Percentiles rank a stretch among this genome's conserved stretches.
phyloP scores from a whole-genome alignment of 1,140 invertebrate genomes.

The Andrena cerasifolii region DNA sequence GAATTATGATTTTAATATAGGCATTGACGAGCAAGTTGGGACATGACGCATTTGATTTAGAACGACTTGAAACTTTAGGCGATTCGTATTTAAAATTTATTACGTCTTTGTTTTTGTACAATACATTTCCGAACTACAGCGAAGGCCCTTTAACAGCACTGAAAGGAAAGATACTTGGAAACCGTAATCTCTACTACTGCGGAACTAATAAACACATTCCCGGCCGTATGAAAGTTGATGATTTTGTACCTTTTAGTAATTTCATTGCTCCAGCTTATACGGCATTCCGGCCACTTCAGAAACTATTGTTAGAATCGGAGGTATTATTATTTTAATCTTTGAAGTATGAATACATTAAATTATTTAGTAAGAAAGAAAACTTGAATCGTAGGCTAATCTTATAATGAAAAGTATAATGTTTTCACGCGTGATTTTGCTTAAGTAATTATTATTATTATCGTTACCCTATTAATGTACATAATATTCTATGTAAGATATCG shows the following conservation, averaged over 20 bases:
- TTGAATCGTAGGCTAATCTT: too few relatives aligned
- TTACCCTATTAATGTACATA: too few relatives aligned
- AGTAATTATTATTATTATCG: not conserved
- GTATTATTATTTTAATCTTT: conserved; percentile 54
- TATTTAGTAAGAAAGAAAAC: not conserved
- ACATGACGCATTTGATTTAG: conserved; percentile 91
- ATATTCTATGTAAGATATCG: conserved; percentile 66
- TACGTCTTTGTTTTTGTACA: conserved; percentile 88
- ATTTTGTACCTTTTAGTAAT: conserved; percentile 86
- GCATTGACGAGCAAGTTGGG: conserved; percentile 89
- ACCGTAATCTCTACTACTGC: conserved; percentile 90
- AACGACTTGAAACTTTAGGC: conserved; percentile 92
- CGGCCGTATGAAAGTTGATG: conserved; percentile 85
- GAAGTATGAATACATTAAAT: not conserved
- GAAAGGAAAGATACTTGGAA: conserved; percentile 90
- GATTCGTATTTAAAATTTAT: conserved; percentile 95
- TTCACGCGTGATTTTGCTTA: not conserved
- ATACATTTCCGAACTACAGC: conserved; percentile 86
- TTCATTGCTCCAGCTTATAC: conserved; percentile 86
- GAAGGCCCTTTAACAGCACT: conserved; percentile 91
- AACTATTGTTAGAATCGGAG: conserved; percentile 62
- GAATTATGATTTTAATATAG: conserved; percentile 64
- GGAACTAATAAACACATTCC: conserved; percentile 83
- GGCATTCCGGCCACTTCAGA: conserved; percentile 63
- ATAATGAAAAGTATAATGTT: not conserved